A percentile compares a stretch with the other conserved stretches of the same genome.
Conservation (phyloP, 2,888 invertebrate genomes). For the Agrotis segetum region DNA sequence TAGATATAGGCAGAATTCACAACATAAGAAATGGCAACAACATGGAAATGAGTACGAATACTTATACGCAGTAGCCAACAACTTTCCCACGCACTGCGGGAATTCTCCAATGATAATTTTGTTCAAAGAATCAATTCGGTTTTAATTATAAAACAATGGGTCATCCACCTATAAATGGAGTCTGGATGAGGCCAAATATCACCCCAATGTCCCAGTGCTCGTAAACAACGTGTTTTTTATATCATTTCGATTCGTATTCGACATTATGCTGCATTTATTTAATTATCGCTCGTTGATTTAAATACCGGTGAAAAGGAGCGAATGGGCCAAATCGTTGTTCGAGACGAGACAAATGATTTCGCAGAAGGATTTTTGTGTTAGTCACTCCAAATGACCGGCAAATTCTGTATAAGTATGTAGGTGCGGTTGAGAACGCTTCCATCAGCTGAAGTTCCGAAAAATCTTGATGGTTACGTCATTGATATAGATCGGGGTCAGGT, state of each 20-base stretch:
- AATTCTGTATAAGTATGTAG: conserved; percentile 28
- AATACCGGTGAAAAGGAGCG: conserved; percentile 41
- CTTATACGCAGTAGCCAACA: conserved; percentile 1
- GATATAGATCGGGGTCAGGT: conserved; percentile 22
- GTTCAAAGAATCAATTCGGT: conserved; percentile 31
- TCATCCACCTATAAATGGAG: conserved; percentile 58
- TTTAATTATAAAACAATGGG: conserved; percentile 54
- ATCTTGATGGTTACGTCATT: conserved; percentile 44
- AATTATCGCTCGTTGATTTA: conserved; percentile 67
- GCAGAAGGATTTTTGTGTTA: conserved; percentile 64
- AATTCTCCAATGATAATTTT: conserved; percentile 44
- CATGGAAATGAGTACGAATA: conserved; percentile 28
- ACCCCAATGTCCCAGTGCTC: conserved; percentile 55
- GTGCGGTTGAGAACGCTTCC: conserved; percentile 28
- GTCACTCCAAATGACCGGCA: conserved; percentile 61
- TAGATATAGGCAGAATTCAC: background rate
- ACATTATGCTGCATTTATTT: conserved; percentile 72
- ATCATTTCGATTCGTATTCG: conserved; percentile 69
- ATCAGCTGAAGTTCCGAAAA: conserved; percentile 45
- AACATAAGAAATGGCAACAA: background rate
- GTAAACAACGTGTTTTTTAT: conserved; percentile 78
- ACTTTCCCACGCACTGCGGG: conserved; percentile 39
- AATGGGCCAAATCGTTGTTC: conserved; percentile 40
- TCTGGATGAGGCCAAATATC: conserved; percentile 42
- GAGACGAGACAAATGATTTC: conserved; percentile 63